These are phyloP conservation scores for Pelochelys cantorii DNA, from an alignment of 2,797 vertebrate species.

Conservation along the genomic window DNA sequence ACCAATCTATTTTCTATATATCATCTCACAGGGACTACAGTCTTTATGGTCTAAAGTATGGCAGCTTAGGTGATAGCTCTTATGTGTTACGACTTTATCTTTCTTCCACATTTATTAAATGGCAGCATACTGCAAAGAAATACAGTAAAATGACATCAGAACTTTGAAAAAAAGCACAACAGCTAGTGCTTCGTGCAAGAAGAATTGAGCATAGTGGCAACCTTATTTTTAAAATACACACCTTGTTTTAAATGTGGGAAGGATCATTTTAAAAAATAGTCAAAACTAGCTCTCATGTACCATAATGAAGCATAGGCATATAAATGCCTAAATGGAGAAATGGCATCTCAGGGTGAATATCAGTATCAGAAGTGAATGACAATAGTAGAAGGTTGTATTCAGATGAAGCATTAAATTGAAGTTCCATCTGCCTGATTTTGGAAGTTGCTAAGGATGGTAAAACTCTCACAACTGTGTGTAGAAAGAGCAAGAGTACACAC, in stretches of 20 bases:
- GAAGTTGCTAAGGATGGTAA: slow-evolving; percentile 44
- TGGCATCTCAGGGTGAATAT: neutral
- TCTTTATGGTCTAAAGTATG: neutral
- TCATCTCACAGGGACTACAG: neutral
- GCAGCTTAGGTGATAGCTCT: neutral
- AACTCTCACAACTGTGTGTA: slow-evolving; percentile 25
- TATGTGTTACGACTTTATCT: neutral
- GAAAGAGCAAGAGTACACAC: neutral
- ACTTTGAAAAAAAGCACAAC: neutral
- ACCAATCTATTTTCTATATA: neutral
- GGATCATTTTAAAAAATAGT: neutral
- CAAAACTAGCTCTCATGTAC: neutral
- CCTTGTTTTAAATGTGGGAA: neutral
- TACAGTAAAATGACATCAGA: neutral
- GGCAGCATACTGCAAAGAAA: neutral
- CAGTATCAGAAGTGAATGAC: neutral
- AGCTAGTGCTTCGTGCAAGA: neutral
- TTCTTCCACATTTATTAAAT: neutral
- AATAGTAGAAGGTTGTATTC: slow-evolving; percentile 1
- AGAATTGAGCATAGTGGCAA: neutral
- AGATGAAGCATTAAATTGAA: slow-evolving; percentile 47
- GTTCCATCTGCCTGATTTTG: slow-evolving; percentile 40
- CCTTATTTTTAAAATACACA: neutral
- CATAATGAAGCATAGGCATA: neutral
- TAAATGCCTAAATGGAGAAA: neutral